These are phyloP conservation scores for Squalus acanthias DNA, from an alignment of 2,797 vertebrate genomes.

Conservation along the genomic window DNA sequence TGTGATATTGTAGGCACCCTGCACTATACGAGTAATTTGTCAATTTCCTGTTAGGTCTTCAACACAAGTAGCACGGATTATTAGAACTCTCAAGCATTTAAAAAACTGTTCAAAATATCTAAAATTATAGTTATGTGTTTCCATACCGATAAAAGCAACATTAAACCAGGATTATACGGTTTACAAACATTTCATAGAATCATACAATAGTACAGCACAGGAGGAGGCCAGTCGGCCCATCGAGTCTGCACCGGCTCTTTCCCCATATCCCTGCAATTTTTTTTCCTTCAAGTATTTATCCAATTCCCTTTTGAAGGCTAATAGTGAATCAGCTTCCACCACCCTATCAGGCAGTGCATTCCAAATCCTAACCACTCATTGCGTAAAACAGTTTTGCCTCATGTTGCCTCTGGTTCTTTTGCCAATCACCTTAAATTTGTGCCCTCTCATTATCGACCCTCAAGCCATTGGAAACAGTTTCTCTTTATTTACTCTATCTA, in stretches of 20 bases:
- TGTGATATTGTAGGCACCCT: neutral
- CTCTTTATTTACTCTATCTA: neutral
- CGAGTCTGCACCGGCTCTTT: neutral
- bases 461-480: neutral
- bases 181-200: neutral
- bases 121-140: neutral
- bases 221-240: neutral
- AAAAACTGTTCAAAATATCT: neutral
- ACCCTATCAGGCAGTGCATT: neutral
- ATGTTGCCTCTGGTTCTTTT: neutral
- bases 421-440: neutral
- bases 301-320: neutral
- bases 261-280: neutral
- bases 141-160: neutral
- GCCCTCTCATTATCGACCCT: no score
- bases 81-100: neutral
- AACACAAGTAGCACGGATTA: neutral
- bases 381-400: neutral
- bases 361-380: neutral
- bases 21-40: neutral
- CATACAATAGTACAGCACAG: neutral
- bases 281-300: neutral
- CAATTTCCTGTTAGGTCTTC: neutral
- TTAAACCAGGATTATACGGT: neutral
- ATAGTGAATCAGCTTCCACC: neutral